phyloP scores from a whole-genome alignment of 2,797 vertebrate species.

The Sorex maritimensis region DNA sequence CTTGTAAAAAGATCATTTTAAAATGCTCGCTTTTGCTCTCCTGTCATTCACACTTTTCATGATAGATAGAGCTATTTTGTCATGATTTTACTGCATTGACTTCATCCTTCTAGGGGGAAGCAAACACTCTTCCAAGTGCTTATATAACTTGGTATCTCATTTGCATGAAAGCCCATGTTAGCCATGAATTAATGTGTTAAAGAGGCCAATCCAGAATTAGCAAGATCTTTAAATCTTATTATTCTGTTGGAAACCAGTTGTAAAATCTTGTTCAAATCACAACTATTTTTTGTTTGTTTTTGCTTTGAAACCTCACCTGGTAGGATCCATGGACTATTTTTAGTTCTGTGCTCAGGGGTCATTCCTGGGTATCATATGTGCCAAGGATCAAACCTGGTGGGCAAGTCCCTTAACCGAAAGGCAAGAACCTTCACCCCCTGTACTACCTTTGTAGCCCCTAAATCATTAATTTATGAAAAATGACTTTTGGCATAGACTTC shows the following conservation, averaged over 20 bases:
- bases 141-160: neutral
- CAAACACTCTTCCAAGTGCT: neutral
- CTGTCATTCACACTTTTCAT: neutral
- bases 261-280: neutral
- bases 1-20: neutral
- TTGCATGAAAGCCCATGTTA: neutral
- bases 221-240: conserved; percentile 3
- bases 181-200: neutral
- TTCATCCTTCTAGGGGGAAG: conserved; percentile 26
- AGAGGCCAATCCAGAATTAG: neutral
- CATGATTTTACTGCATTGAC: neutral
- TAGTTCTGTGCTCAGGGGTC: no score
- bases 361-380: no score
- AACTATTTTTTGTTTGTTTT: neutral
- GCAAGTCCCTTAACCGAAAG: no score
- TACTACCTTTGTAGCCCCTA: neutral
- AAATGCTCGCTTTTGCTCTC: neutral
- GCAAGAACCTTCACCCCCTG: no score
- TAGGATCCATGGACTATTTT: no score
- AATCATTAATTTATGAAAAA: conserved; percentile 47
- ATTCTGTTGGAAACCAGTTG: neutral
- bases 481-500: neutral
- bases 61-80: neutral
- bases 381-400: no score
- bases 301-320: no score